phyloP scores from a whole-genome alignment of 2,797 vertebrate genomes.

The Rhinatrema bivittatum region DNA sequence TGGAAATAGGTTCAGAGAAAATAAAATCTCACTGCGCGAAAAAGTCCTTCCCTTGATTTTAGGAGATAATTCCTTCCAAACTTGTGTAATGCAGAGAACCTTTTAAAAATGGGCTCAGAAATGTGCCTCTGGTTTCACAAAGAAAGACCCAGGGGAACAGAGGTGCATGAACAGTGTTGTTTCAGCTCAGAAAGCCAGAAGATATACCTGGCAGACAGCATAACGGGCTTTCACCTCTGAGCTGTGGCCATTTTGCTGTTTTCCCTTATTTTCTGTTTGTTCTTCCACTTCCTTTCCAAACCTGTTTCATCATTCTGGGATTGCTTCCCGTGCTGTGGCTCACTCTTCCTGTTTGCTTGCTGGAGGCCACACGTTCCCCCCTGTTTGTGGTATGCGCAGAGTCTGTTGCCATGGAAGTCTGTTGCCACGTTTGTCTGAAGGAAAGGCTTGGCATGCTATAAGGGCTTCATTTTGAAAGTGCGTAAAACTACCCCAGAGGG shows the following conservation, averaged over 20 bases:
- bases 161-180: background rate
- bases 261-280: constrained; percentile 38
- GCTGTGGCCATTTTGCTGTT: background rate
- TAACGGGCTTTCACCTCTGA: too few species aligned
- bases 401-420: constrained; percentile 38
- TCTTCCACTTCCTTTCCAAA: constrained; percentile 45
- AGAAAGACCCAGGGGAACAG: constrained; percentile 21
- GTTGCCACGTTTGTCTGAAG: constrained; percentile 35
- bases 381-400: constrained; percentile 7
- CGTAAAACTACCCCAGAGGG: too few species aligned
- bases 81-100: too few species aligned
- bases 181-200: constrained; percentile 6
- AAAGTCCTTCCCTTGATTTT: too few species aligned
- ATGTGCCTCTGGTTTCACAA: constrained; percentile 10
- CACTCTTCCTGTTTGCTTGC: background rate
- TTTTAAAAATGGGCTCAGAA: background rate
- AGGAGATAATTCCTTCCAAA: too few species aligned
- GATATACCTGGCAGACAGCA: too few species aligned
- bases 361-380: constrained; percentile 13
- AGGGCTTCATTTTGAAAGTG: too few species aligned
- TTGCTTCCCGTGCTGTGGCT: constrained; percentile 21
- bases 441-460: too few species aligned
- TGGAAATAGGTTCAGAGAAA: too few species aligned
- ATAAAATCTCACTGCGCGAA: too few species aligned
- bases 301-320: constrained; percentile 48